These are phyloP conservation scores for Magallana angulata DNA, from an alignment of 1,140 invertebrate genomes.

Conservation along the genomic window DNA sequence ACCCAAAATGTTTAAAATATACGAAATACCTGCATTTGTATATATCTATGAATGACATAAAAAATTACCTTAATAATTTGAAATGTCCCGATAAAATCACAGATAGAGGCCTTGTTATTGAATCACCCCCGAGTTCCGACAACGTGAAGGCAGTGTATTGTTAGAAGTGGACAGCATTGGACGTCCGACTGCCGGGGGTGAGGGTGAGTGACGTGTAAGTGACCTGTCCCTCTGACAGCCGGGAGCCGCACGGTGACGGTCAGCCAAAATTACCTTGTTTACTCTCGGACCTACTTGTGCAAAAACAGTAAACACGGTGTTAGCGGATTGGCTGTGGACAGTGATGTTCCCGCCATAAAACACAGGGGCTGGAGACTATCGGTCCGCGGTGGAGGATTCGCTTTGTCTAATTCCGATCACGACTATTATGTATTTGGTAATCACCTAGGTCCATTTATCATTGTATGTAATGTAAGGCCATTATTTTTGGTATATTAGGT, in stretches of 20 bases:
- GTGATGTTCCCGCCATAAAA: neutral
- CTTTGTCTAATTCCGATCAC: neutral
- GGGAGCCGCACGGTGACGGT: neutral
- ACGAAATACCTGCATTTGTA: too few relatives aligned
- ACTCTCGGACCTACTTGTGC: neutral
- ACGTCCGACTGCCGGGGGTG: too few relatives aligned
- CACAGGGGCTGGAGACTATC: neutral
- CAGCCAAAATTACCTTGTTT: neutral
- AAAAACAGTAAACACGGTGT: constrained; percentile 23
- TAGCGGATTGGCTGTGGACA: neutral
- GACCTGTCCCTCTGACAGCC: neutral
- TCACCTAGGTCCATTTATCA: too few relatives aligned
- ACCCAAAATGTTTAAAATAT: too few relatives aligned
- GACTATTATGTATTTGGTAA: too few relatives aligned
- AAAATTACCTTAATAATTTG: neutral
- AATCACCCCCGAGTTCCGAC: too few relatives aligned
- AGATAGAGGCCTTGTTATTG: neutral
- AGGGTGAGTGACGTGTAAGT: neutral
- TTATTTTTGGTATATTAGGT: too few relatives aligned
- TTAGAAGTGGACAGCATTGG: neutral
- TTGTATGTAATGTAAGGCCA: too few relatives aligned
- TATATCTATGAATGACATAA: too few relatives aligned
- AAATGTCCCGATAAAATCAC: neutral
- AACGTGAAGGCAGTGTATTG: neutral
- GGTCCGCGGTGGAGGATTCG: neutral